Evolutionary conservation across 2,113 vertebrate species (phyloP).

Genomic region (Fregetta grallaria): DNA sequence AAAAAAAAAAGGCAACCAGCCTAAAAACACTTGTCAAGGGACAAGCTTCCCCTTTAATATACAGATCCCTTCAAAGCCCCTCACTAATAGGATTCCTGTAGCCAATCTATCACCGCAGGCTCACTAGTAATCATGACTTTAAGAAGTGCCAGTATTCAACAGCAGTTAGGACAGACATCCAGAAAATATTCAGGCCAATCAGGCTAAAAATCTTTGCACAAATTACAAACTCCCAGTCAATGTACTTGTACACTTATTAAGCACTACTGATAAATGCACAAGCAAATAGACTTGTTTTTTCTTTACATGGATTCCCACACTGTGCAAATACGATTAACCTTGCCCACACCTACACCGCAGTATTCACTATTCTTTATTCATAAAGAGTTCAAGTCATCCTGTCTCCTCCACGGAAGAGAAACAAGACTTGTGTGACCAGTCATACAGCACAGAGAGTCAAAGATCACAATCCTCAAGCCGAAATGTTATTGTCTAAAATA

Average conservation of each 20-base stretch:
- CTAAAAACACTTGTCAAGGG: neutral
- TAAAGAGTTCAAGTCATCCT: neutral
- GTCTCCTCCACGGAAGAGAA: neutral
- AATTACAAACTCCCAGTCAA: neutral
- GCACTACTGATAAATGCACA: neutral
- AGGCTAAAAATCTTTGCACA: neutral
- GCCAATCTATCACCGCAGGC: neutral
- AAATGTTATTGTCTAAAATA: neutral
- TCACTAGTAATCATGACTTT: neutral
- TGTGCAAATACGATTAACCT: neutral
- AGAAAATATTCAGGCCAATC: neutral
- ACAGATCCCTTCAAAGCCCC: neutral
- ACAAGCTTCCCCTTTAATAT: neutral
- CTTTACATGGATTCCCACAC: neutral
- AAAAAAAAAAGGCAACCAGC: neutral
- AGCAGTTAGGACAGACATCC: neutral
- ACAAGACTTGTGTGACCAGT: neutral
- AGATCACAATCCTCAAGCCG: neutral
- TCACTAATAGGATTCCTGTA: neutral
- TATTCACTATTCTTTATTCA: neutral
- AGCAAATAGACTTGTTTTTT: neutral
- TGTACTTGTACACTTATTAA: neutral
- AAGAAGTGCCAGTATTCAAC: neutral
- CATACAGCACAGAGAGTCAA: neutral
- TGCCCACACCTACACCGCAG: neutral